A percentile compares a stretch with the other conserved stretches of the same genome.
phyloP scores from a whole-genome alignment of 2,888 invertebrate genomes.

The Eurois occulta region DNA sequence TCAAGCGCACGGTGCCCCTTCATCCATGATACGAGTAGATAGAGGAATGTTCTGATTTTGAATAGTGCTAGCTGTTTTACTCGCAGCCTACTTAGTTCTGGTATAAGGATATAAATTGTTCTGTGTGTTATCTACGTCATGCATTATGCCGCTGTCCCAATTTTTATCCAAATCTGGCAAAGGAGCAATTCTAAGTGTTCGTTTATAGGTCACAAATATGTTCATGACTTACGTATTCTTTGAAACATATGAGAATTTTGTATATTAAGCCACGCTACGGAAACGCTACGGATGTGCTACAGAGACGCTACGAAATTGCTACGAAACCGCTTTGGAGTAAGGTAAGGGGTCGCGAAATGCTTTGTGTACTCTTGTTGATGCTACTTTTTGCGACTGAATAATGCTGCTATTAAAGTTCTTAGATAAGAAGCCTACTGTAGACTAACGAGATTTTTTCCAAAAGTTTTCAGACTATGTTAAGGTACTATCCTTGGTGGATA shows the following conservation, averaged over 20 bases:
- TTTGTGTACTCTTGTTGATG: not conserved
- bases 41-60: not conserved
- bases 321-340: not conserved
- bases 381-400: not conserved
- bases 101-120: not conserved
- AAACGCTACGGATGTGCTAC: not conserved
- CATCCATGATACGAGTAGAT: slow-evolving; percentile 25
- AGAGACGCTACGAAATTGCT: slow-evolving; percentile 3
- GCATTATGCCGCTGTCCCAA: not conserved
- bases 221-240: not conserved
- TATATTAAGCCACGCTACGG: not conserved
- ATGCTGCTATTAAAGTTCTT: not conserved
- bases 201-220: not conserved
- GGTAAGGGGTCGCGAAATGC: not conserved
- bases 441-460: not conserved
- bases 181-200: not conserved
- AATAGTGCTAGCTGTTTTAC: not conserved
- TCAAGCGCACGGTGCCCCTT: slow-evolving; percentile 15
- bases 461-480: not conserved
- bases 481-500: too few species aligned
- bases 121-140: not conserved
- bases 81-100: not conserved
- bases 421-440: not conserved
- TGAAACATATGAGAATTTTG: not conserved
- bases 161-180: not conserved